phyloP scores from a whole-genome alignment of 2,113 vertebrate genomes.

The Burhinus bistriatus region DNA sequence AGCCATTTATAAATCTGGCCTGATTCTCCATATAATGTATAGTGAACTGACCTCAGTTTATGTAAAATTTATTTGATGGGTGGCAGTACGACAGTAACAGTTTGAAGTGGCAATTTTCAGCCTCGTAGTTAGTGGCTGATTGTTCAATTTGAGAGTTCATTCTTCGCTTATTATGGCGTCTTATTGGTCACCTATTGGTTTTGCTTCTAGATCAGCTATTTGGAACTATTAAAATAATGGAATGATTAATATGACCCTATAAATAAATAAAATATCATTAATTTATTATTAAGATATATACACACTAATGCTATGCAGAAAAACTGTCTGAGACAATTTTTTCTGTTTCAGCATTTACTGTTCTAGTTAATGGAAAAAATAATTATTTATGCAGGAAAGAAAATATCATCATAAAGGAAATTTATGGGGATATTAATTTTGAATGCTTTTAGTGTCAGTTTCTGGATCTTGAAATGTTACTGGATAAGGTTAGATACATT shows the following conservation, averaged over 20 bases:
- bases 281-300: background rate
- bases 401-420: accelerated
- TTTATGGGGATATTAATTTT: background rate
- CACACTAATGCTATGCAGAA: background rate
- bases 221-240: background rate
- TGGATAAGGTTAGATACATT: background rate
- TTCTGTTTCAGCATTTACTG: background rate
- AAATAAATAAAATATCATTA: background rate
- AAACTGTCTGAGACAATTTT: background rate
- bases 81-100: background rate
- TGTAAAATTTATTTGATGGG: background rate
- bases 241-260: background rate
- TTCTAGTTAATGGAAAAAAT: background rate
- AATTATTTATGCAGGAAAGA: background rate
- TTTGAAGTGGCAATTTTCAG: background rate
- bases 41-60: background rate
- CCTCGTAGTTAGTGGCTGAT: background rate
- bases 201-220: background rate
- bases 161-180: background rate
- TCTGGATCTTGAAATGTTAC: background rate
- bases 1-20: background rate
- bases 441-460: background rate
- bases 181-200: background rate
- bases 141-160: background rate
- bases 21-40: background rate